Percentiles rank a stretch among this genome's conserved stretches.
phyloP scores from a whole-genome alignment of 1,140 invertebrate genomes.

The Leptestheria dahalacensis region DNA sequence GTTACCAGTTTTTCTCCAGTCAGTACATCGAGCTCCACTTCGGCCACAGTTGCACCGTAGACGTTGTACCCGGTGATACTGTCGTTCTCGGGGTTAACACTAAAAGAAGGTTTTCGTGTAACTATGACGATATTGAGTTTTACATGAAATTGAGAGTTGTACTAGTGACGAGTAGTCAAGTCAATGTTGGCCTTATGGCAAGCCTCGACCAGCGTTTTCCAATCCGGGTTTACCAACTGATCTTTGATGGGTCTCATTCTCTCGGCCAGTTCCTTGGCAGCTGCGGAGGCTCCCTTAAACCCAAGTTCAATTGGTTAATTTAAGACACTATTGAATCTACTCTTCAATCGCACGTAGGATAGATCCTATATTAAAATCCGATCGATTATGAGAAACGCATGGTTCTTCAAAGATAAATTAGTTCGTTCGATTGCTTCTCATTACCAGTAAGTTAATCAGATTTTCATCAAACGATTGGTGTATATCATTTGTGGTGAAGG shows the following conservation, averaged over 20 bases:
- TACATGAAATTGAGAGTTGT: background rate
- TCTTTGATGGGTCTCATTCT: background rate
- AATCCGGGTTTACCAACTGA: background rate
- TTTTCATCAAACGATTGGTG: too few species aligned
- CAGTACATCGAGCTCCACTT: slow-evolving; percentile 7
- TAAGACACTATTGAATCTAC: too few species aligned
- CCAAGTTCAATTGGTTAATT: too few species aligned
- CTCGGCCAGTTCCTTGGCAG: slow-evolving; percentile 1
- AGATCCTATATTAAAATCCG: too few species aligned
- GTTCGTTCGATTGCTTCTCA: too few species aligned
- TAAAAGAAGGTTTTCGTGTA: background rate
- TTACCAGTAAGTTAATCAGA: too few species aligned
- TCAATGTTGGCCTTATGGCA: background rate
- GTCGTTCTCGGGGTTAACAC: background rate
- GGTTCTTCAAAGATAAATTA: too few species aligned
- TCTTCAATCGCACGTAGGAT: too few species aligned
- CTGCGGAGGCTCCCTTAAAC: background rate
- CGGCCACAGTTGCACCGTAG: slow-evolving; percentile 1
- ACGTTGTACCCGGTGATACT: background rate
- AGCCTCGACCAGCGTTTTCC: background rate
- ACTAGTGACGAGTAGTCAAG: slow-evolving; percentile 1
- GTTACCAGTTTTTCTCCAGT: slow-evolving; percentile 5
- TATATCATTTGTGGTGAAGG: too few species aligned
- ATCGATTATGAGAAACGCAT: too few species aligned
- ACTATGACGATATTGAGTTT: background rate